Evolutionary conservation across 2,888 invertebrate genomes (phyloP), one percentile per base, ranked within the genome.

Genomic region (Yponomeuta plumbellus): DNA sequence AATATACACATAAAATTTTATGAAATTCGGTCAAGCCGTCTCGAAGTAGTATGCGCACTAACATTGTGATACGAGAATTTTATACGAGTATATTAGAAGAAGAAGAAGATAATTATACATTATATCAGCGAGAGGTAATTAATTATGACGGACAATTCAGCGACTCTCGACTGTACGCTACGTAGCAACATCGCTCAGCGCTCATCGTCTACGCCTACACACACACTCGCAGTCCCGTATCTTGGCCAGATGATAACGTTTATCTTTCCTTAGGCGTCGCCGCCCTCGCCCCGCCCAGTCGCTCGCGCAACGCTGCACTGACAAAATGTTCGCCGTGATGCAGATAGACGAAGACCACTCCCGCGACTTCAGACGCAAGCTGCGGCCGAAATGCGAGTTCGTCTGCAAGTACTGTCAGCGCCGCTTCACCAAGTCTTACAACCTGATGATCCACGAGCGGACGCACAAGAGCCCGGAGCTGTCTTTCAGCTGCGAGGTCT

Each of bases 361-460:
- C 88, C 93, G 95, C 91, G 95, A 96, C 93, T 96, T 96, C 92
- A 94, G 96, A 91, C 94, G 96, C 92, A 96, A 96, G 92, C 95
- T 96, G 95, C 94, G 97, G 84, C 94, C 96, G 81, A 98, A 98
- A 93, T 98, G 98, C 93, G 98, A 99, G 92, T 99, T 97, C 92
- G 97, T 99, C 85, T 99, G 99, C 94, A 97, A 97, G 91, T 99
- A 96, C 92, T 99, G 99, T 93, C 97, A 97, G 88, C 94, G 99
- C 81, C 95, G 98, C 87, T 99, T 99, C 93, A 98, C 98, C 83
- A 99, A 99, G 92, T 96, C 97, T 75, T 99, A 99, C 93, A 99
- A 99, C 92, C 94, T 99, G 85, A 95, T 99, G 94, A 99, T 99
- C 80, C 99, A 99, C 93, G 99, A 99, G 89, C 94, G 98, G 87